Evolutionary conservation across 2,888 invertebrate species (phyloP).

Genomic region (Amaurobius ferox): DNA sequence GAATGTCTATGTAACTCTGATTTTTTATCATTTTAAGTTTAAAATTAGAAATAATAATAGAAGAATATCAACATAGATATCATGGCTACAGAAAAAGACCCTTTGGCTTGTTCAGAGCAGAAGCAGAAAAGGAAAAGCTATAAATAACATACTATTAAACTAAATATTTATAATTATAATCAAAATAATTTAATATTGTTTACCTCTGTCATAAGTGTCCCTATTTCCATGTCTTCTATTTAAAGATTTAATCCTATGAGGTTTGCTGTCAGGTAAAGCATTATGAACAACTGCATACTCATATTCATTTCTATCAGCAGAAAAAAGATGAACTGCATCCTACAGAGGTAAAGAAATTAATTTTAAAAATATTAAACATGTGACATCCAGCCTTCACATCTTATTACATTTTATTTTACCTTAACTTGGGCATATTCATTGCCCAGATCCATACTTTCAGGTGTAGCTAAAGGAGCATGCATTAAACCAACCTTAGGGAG

Average conservation of each 20-base stretch:
- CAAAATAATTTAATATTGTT: neutral
- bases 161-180: neutral
- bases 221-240: conserved; percentile 69
- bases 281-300: conserved; percentile 84
- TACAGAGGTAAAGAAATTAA: conserved; percentile 77
- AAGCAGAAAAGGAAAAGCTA: neutral
- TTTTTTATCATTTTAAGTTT: too few species aligned
- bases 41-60: too few species aligned
- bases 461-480: conserved; percentile 86
- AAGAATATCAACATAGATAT: too few species aligned
- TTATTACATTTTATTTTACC: conserved; percentile 74
- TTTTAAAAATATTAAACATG: neutral
- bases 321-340: conserved; percentile 80
- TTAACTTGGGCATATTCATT: conserved; percentile 85
- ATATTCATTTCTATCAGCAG: conserved; percentile 81
- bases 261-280: conserved; percentile 80
- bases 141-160: neutral
- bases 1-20: too few species aligned
- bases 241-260: conserved; percentile 71
- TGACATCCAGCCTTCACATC: neutral
- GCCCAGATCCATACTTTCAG: conserved; percentile 85
- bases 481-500: conserved; percentile 77
- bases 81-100: too few species aligned
- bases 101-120: neutral
- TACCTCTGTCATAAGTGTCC: conserved; percentile 72